Conservation (phyloP, 2,888 invertebrate species). For the Villa cingulata region DNA sequence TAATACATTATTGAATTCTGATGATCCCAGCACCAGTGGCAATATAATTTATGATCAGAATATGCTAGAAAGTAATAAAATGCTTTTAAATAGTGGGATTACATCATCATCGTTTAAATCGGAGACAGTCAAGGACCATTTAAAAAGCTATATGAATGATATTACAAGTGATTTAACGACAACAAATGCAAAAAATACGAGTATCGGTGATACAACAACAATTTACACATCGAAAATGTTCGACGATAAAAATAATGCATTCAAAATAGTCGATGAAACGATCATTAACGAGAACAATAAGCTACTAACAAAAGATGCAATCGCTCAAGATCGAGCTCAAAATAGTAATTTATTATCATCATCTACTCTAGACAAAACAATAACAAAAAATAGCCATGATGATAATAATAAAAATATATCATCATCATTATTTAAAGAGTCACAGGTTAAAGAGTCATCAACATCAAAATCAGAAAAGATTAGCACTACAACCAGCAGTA, state of each 20-base stretch:
- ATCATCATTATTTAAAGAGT: no score
- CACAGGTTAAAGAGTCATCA: not conserved
- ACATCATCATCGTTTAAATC: no score
- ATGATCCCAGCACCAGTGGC: not conserved
- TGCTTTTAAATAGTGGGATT: not conserved
- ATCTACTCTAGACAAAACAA: no score
- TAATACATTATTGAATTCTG: no score
- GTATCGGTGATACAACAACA: not conserved
- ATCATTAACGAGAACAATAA: not conserved
- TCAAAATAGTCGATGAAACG: not conserved
- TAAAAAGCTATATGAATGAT: no score
- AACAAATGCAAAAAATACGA: not conserved
- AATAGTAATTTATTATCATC: not conserved
- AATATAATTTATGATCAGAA: not conserved
- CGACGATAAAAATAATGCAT: not conserved
- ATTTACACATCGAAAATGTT: not conserved
- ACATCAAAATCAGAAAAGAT: no score
- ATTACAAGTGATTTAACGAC: not conserved
- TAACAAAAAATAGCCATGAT: no score
- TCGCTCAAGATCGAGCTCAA: not conserved
- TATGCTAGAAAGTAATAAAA: not conserved
- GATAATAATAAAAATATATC: no score
- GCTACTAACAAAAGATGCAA: not conserved
- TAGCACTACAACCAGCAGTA: not conserved
- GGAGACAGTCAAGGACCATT: not conserved